These are phyloP conservation scores for Sitodiplosis mosellana DNA, from an alignment of 1,140 invertebrate genomes.

Conservation along the genomic window DNA sequence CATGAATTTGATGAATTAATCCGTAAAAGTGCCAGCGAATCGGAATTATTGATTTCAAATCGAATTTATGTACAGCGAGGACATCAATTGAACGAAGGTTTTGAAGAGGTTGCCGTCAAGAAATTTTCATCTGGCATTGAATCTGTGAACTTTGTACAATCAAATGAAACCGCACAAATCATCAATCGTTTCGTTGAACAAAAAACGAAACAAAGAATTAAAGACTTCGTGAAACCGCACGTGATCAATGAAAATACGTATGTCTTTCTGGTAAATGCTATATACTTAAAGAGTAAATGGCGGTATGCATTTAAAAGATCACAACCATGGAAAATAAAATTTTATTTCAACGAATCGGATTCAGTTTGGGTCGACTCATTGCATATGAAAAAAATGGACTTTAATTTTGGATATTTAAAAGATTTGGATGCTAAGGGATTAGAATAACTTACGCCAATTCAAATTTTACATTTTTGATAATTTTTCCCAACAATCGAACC, in stretches of 20 bases:
- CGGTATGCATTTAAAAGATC: slow-evolving; percentile 21
- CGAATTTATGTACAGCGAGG: slow-evolving; percentile 36
- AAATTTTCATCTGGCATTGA: slow-evolving; percentile 33
- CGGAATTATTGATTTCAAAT: slow-evolving; percentile 37
- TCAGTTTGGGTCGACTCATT: slow-evolving; percentile 26
- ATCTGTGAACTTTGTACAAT: slow-evolving; percentile 31
- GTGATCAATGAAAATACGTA: slow-evolving; percentile 29
- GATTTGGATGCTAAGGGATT: slow-evolving; percentile 8
- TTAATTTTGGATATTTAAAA: slow-evolving; percentile 23
- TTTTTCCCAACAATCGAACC: too few relatives aligned
- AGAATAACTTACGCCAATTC: not conserved
- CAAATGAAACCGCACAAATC: slow-evolving; percentile 21
- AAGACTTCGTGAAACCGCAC: slow-evolving; percentile 39
- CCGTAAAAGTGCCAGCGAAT: slow-evolving; percentile 21
- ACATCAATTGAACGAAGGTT: slow-evolving; percentile 25
- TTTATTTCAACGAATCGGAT: slow-evolving; percentile 22
- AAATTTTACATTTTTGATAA: not conserved
- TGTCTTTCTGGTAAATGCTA: slow-evolving; percentile 59
- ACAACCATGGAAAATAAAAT: slow-evolving; percentile 21
- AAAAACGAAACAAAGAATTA: slow-evolving; percentile 56
- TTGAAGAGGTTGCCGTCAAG: slow-evolving; percentile 28
- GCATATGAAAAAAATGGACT: slow-evolving; percentile 24
- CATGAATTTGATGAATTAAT: slow-evolving; percentile 18
- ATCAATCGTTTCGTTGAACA: slow-evolving; percentile 56
- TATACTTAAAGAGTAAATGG: slow-evolving; percentile 63